phyloP scores from a whole-genome alignment of 2,797 vertebrate genomes.

The Graptemys geographica region DNA sequence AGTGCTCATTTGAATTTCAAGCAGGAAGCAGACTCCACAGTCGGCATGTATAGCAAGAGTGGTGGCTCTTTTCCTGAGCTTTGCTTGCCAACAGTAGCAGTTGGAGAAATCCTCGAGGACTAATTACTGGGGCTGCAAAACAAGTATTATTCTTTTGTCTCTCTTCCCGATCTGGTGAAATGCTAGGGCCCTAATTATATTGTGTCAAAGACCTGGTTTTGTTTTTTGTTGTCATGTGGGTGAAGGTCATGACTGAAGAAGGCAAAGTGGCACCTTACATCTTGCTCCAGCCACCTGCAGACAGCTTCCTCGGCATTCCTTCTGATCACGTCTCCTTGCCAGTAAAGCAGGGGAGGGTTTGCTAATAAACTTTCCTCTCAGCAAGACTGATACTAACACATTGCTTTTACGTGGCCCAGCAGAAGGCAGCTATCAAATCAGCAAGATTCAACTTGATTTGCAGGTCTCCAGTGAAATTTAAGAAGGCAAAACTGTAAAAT shows the following conservation, averaged over 20 bases:
- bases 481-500: conserved; percentile 72
- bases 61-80: conserved; percentile 65
- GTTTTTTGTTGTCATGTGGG: conserved; percentile 58
- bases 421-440: conserved; percentile 64
- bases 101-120: conserved; percentile 84
- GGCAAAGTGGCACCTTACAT: conserved; percentile 37
- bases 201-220: conserved; percentile 67
- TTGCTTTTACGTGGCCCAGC: background rate
- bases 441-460: conserved; percentile 75
- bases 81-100: conserved; percentile 73
- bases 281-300: conserved; percentile 59
- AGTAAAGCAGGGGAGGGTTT: conserved; percentile 42
- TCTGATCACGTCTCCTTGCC: conserved; percentile 48
- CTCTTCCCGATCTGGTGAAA: conserved; percentile 57
- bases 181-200: conserved; percentile 71
- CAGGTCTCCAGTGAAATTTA: conserved; percentile 77
- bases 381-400: conserved; percentile 50
- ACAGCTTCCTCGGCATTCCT: conserved; percentile 40
- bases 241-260: conserved; percentile 65
- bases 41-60: conserved; percentile 37
- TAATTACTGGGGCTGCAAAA: conserved; percentile 85
- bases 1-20: conserved; percentile 86
- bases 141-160: conserved; percentile 77
- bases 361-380: conserved; percentile 71
- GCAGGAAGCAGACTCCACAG: conserved; percentile 73